Evolutionary conservation across 1,140 invertebrate species (phyloP), one percentile per base, ranked within the genome.

Genomic region (Scaptomyza graminum): DNA sequence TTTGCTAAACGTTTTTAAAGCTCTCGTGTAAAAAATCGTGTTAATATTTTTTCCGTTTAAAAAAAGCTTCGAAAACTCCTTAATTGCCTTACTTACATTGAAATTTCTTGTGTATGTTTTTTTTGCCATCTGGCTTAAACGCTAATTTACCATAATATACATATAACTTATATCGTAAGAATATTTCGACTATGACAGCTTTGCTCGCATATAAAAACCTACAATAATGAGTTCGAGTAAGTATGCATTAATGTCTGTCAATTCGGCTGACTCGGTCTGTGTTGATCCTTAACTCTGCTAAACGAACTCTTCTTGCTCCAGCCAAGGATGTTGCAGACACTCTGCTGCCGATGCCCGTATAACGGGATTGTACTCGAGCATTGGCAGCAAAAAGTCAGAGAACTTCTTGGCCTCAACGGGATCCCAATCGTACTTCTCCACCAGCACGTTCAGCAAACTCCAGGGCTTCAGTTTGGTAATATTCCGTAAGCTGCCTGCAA

Each of bases 341-440:
- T 99, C 95, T 44, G 95, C 95, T 55, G 99, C 99, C 46, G 98
- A 99, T 37, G 98, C 97, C 81, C 99, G 94, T 79, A 95, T 94
- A 73, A 95, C 95, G n/a, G 97, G 97, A 93, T 99, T 98, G 93
- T 97, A 99, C 75, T 96, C 95, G 65, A 99, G 94, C 98, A 99
- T 99, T 44, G 98, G 98, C 76, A 96, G 94, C 72, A 99, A 94
- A 93, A 99, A 99, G 89, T 97, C 95, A 12, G 97, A 94, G 93
- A 99, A 99, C 76, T 96, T 95, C 82, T 95, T 94, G 7, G 98
- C 98, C 90, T 98, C 96, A 67, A 95, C 93, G 47, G 94, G 93
- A 83, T 94, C 94, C 98, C 98, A 99, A 78, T 98, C 95, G 93
- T 99, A 99, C 91, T 99, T 99, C 90, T 99, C 97, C 16, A 94